Evolutionary conservation across 2,888 invertebrate species (phyloP).

Genomic region (Hemistola chrysoprasaria): DNA sequence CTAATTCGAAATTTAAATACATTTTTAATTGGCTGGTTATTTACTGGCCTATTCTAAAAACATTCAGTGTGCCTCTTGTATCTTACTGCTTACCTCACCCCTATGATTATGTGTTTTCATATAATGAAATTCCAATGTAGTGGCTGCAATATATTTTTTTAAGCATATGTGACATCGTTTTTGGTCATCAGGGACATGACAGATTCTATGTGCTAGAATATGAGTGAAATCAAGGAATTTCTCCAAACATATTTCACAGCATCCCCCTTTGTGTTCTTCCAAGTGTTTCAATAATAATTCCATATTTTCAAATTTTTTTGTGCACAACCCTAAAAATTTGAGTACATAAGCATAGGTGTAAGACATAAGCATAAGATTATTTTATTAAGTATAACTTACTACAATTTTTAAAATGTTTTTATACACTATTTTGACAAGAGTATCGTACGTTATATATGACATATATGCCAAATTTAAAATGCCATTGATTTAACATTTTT

Average conservation of each 20-base stretch:
- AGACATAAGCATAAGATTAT: too few relatives aligned
- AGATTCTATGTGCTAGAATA: constrained; percentile 49
- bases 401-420: too few relatives aligned
- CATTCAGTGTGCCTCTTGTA: too few relatives aligned
- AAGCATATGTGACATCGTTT: constrained; percentile 50
- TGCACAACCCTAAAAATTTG: constrained; percentile 45
- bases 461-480: too few relatives aligned
- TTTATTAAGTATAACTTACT: too few relatives aligned
- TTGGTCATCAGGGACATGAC: constrained; percentile 42
- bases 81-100: constrained; percentile 43
- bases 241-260: constrained; percentile 46
- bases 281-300: constrained; percentile 41
- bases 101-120: constrained; percentile 41
- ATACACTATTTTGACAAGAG: too few relatives aligned
- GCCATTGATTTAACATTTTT: too few relatives aligned
- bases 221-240: constrained; percentile 40
- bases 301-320: constrained; percentile 32
- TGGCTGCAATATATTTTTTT: constrained; percentile 28
- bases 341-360: too few relatives aligned
- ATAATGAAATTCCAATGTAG: constrained; percentile 52
- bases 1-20: too few relatives aligned
- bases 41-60: too few relatives aligned
- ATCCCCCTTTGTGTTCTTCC: constrained; percentile 42
- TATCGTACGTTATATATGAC: too few relatives aligned
- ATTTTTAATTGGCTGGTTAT: too few relatives aligned